These are phyloP conservation scores for Lampropteryx suffumata DNA, from an alignment of 2,888 invertebrate genomes.

Conservation along the genomic window DNA sequence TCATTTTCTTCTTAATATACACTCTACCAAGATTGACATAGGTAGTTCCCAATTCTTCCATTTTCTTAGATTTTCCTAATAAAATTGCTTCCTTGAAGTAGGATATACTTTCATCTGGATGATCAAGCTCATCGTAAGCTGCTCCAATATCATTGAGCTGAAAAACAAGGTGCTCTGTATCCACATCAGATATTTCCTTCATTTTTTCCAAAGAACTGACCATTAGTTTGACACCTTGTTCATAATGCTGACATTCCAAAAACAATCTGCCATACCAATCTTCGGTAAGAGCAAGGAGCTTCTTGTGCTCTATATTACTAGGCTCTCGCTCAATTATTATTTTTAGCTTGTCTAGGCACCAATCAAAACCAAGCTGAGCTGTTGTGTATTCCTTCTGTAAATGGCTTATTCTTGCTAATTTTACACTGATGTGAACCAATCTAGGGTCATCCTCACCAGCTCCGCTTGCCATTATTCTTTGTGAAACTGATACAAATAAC, in stretches of 20 bases:
- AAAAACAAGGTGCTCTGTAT: conserved; percentile 88
- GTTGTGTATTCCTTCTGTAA: conserved; percentile 86
- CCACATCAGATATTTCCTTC: conserved; percentile 84
- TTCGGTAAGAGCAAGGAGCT: conserved; percentile 90
- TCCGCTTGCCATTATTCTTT: conserved; percentile 88
- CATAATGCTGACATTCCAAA: conserved; percentile 82
- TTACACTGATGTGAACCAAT: conserved; percentile 92
- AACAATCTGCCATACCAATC: conserved; percentile 86
- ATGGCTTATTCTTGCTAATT: conserved; percentile 93
- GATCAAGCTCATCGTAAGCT: conserved; percentile 82
- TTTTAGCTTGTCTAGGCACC: conserved; percentile 89
- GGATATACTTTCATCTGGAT: conserved; percentile 86
- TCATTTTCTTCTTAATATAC: conserved; percentile 87
- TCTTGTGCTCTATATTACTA: conserved; percentile 72
- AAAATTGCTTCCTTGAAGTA: conserved; percentile 88
- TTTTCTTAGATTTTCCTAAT: conserved; percentile 85
- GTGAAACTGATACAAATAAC: conserved; percentile 89
- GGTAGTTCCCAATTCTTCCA: conserved; percentile 86
- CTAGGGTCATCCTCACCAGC: conserved; percentile 89
- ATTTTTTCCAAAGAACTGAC: conserved; percentile 87
- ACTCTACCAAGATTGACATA: conserved; percentile 94
- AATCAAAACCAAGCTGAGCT: conserved; percentile 92
- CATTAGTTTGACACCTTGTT: conserved; percentile 84
- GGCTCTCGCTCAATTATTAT: conserved; percentile 51
- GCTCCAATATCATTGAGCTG: conserved; percentile 93